Evolutionary conservation across 2,888 invertebrate species (phyloP).

Genomic region (Mythimna lalbum): DNA sequence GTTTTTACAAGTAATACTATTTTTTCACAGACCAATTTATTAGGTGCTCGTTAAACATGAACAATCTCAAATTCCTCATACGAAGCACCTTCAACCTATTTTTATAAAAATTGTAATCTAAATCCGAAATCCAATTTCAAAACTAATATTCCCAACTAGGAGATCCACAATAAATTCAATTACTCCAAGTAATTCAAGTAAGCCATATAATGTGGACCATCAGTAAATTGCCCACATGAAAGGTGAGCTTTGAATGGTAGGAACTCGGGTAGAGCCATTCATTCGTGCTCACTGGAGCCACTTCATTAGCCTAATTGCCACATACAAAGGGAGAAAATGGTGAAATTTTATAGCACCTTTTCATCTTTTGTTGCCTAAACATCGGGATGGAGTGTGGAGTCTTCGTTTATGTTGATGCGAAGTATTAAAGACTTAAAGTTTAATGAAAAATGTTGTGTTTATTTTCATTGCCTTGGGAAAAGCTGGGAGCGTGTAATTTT

Average conservation of each 20-base stretch:
- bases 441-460: slow-evolving; percentile 50
- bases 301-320: slow-evolving; percentile 90
- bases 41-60: neutral
- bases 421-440: slow-evolving; percentile 47
- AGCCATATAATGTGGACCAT: slow-evolving; percentile 80
- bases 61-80: neutral
- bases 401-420: slow-evolving; percentile 51
- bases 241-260: slow-evolving; percentile 85
- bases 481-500: slow-evolving; percentile 28
- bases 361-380: slow-evolving; percentile 84
- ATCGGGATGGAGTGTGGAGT: slow-evolving; percentile 69
- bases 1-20: neutral
- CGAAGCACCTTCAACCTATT: neutral
- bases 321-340: slow-evolving; percentile 85
- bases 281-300: slow-evolving; percentile 81
- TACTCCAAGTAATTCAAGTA: slow-evolving; percentile 76
- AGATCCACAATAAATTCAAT: slow-evolving; percentile 54
- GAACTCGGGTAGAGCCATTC: slow-evolving; percentile 84
- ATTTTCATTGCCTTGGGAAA: slow-evolving; percentile 13
- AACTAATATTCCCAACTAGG: slow-evolving; percentile 32
- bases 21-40: neutral
- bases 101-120: neutral
- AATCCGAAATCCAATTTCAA: slow-evolving; percentile 14
- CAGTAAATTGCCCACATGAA: slow-evolving; percentile 89
- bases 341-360: slow-evolving; percentile 86